Evolutionary conservation across 2,797 vertebrate genomes (phyloP), one percentile per base, ranked within the genome.

Genomic region (Picus viridis): DNA sequence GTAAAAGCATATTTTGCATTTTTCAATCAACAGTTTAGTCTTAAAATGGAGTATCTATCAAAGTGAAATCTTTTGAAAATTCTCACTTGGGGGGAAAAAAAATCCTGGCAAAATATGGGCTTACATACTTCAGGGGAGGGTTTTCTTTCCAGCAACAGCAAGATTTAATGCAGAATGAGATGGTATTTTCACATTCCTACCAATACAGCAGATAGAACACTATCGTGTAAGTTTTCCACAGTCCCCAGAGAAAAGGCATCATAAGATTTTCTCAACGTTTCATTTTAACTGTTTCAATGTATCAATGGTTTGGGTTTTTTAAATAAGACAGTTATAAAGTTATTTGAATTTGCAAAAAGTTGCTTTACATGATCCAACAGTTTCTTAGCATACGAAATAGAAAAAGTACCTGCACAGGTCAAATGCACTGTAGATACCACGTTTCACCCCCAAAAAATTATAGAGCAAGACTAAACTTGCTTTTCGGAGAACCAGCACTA

Each of bases 1-100:
- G 67, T 43, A 80, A 82, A 86, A 71, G 84, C 45, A 80, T 91
- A 90, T 41, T 96, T 89, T 88, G 12, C 79, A 78, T 92, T 92
- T 94, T 96, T 94, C 32, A 77, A 81, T 75, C 88, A 89, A 83
- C 43, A 83, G 51, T 82, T 90, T 65, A 67, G 90, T 93, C 86
- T 92, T 83, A 90, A 94, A 89, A 85, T 72, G 93, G 2, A 70
- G 61, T 72, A 95, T 68, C 68, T 92, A 94, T 57, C 73, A 81
- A 87, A 96, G 69, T 30, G 54, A n/a, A 90, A 90, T 75, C 74
- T 92, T 93, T 67, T 93, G 23, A 72, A 91, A 88, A 77, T 82
- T 93, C 62, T 80, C 63, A 83, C 18, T 63, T 47, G 32, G 30
- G 51, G 7, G 4, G 45, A 18, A 83, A 18, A 83, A 75, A 79